Percentiles rank a stretch among this genome's conserved stretches.
Conservation (phyloP, 1,140 invertebrate genomes). For the Acyrthosiphon pisum region DNA sequence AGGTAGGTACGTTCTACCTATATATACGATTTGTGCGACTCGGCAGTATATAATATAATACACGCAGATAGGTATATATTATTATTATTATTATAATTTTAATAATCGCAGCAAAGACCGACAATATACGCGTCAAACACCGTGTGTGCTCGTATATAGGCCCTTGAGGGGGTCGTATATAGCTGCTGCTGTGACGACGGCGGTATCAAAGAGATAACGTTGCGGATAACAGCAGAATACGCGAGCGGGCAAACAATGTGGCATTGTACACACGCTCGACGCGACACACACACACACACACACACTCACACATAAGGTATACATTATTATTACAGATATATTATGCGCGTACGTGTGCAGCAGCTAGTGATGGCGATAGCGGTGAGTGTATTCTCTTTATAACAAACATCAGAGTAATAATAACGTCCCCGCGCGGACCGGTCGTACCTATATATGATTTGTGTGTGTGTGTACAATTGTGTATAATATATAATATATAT, state of each 20-base stretch:
- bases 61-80: not conserved
- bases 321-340: conserved; percentile 16
- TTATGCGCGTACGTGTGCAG: not conserved
- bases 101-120: conserved; percentile 1
- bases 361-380: not conserved
- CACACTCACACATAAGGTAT: not conserved
- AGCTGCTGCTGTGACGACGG: not conserved
- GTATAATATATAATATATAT: not conserved
- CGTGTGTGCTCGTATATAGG: not conserved
- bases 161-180: not conserved
- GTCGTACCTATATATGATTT: too few species aligned
- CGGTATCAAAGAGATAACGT: conserved; percentile 42
- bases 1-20: too few species aligned
- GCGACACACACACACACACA: not conserved
- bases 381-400: conserved; percentile 21
- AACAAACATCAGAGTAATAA: conserved; percentile 36
- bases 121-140: not conserved
- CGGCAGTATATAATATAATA: not conserved
- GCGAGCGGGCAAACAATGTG: conserved; percentile 33
- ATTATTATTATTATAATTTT: not conserved
- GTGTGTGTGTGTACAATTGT: not conserved
- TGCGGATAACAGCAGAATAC: conserved; percentile 17
- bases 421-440: conserved; percentile 16
- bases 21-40: not conserved
- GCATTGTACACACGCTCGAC: not conserved